Conservation (phyloP, 2,113 vertebrate genomes). For the Ia io region DNA sequence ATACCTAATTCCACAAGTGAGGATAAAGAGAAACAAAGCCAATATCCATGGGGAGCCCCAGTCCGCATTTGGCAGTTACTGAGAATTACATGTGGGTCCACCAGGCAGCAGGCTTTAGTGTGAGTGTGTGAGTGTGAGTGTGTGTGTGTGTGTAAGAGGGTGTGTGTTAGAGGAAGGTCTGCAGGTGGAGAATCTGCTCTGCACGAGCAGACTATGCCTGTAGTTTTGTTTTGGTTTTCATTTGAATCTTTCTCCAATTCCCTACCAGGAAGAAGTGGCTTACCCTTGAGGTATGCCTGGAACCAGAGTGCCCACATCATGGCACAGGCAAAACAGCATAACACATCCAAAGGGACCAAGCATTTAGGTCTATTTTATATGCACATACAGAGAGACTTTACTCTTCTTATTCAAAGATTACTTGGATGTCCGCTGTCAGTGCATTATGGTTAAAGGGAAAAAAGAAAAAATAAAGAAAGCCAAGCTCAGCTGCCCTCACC, state of each 20-base stretch:
- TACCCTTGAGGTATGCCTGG: neutral
- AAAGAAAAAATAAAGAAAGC: neutral
- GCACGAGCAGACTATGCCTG: neutral
- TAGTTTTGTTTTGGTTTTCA: neutral
- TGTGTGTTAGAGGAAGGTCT: neutral
- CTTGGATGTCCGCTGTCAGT: neutral
- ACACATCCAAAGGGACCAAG: neutral
- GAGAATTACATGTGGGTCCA: no score
- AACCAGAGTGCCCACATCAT: neutral
- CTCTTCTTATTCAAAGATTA: neutral
- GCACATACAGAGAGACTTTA: neutral
- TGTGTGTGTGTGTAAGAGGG: neutral
- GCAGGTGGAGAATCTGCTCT: neutral
- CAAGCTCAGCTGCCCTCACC: neutral
- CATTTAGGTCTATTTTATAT: neutral
- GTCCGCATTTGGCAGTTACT: no score
- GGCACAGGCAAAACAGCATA: neutral
- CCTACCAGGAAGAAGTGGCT: neutral
- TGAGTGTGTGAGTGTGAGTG: neutral
- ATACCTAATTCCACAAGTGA: neutral
- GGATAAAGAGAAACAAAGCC: neutral
- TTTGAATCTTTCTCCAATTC: neutral
- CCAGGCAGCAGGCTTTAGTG: neutral
- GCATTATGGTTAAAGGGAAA: neutral
- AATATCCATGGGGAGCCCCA: neutral